Evolutionary conservation across 2,888 invertebrate genomes (phyloP).

Genomic region (Falcaria lacertinaria): DNA sequence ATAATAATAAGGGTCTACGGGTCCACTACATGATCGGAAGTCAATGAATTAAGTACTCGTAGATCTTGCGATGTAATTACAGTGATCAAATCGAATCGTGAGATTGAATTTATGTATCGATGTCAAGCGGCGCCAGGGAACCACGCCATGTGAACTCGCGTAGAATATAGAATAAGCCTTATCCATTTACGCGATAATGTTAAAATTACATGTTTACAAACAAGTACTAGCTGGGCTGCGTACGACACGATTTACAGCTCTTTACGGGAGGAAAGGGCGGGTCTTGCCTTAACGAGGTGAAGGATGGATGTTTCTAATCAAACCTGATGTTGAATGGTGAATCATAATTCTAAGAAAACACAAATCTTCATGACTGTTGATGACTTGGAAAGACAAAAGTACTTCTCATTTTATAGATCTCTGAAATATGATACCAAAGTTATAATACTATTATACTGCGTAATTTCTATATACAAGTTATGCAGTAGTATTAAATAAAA

Average conservation of each 20-base stretch:
- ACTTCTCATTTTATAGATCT: too few species aligned
- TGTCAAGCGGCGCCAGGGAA: constrained; percentile 48
- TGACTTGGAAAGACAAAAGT: too few species aligned
- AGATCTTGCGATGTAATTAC: constrained; percentile 52
- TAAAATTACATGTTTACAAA: constrained; percentile 43
- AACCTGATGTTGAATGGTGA: too few species aligned
- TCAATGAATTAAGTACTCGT: constrained; percentile 50
- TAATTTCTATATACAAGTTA: too few species aligned
- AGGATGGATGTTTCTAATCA: too few species aligned
- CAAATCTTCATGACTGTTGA: too few species aligned
- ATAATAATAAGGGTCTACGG: constrained; percentile 43
- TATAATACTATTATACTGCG: too few species aligned
- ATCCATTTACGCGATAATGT: constrained; percentile 47
- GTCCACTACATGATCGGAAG: constrained; percentile 56
- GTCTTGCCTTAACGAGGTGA: neutral
- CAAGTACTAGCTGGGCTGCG: constrained; percentile 18
- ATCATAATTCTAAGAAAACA: too few species aligned
- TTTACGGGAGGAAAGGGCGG: constrained; percentile 13
- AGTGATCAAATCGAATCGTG: constrained; percentile 56
- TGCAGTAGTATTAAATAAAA: too few species aligned
- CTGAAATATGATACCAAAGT: too few species aligned
- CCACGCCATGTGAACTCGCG: constrained; percentile 19
- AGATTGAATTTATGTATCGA: constrained; percentile 66
- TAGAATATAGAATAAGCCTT: constrained; percentile 28
- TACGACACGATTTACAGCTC: constrained; percentile 12